Evolutionary conservation across 2,113 vertebrate species (phyloP).

Genomic region (Lepidothrix coronata): DNA sequence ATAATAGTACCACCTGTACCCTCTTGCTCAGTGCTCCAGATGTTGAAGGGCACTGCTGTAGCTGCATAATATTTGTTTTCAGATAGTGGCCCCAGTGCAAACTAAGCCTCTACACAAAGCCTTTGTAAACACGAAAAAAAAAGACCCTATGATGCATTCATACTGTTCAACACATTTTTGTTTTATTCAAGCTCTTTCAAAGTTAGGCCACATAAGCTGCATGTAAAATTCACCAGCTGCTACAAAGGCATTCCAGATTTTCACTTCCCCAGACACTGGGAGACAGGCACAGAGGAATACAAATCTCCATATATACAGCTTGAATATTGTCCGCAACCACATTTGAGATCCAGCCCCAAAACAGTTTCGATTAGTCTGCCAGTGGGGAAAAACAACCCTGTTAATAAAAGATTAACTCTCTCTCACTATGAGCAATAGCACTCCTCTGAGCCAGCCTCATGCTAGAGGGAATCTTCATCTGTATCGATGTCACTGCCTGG

Average conservation of each 20-base stretch:
- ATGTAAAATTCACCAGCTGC: slow-evolving; percentile 38
- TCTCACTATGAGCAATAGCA: background rate
- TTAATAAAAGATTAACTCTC: background rate
- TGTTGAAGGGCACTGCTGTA: background rate
- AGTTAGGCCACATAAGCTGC: background rate
- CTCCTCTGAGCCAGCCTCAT: background rate
- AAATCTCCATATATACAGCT: background rate
- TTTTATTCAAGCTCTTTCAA: slow-evolving; percentile 55
- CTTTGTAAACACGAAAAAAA: background rate
- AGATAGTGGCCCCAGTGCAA: background rate
- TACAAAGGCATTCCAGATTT: slow-evolving; percentile 33
- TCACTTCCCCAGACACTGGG: background rate
- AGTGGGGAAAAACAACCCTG: background rate
- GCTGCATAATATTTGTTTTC: background rate
- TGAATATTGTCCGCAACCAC: background rate
- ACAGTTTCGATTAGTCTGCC: background rate
- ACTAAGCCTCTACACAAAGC: background rate
- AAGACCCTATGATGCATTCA: background rate
- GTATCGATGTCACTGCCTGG: slow-evolving; percentile 86
- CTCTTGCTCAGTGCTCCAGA: background rate
- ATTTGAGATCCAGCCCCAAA: background rate
- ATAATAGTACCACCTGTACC: background rate
- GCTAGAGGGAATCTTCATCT: slow-evolving; percentile 85
- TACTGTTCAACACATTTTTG: background rate
- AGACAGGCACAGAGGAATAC: slow-evolving; percentile 13